A percentile compares a stretch with the other conserved stretches of the same genome.
phyloP scores from a whole-genome alignment of 2,797 vertebrate genomes.

The Chaetophractus vellerosus region DNA sequence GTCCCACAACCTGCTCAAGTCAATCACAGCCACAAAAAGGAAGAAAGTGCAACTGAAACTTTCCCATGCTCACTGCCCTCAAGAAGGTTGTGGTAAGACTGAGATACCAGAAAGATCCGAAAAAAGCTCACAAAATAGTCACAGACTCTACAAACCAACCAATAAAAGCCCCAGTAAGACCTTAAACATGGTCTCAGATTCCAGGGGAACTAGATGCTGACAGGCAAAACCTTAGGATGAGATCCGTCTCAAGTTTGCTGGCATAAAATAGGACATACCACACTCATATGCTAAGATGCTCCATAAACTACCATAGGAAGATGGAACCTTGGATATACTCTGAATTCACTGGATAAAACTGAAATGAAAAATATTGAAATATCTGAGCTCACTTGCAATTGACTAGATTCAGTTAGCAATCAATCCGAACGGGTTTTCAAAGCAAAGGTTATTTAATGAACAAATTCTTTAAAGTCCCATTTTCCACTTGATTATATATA shows the following conservation, averaged over 20 bases:
- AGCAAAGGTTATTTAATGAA: neutral
- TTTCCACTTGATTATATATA: neutral
- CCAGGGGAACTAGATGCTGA: neutral
- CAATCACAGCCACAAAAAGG: neutral
- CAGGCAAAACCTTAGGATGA: neutral
- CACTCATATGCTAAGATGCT: neutral
- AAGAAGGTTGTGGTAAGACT: neutral
- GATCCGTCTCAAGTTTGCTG: neutral
- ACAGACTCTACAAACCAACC: neutral
- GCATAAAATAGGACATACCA: neutral
- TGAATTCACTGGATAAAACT: neutral
- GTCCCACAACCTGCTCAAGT: neutral
- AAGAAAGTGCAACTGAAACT: neutral
- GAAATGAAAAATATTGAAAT: constrained; percentile 28
- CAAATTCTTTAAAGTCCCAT: neutral
- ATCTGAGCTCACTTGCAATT: neutral
- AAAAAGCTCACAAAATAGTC: neutral
- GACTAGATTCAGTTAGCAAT: neutral
- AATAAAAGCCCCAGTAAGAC: neutral
- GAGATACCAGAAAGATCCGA: neutral
- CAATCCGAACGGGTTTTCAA: neutral
- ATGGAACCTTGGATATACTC: neutral
- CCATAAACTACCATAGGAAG: neutral
- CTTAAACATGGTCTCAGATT: neutral
- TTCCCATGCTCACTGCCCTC: neutral